Evolutionary conservation across 2,797 vertebrate genomes (phyloP).

Genomic region (Sarcoramphus papa): DNA sequence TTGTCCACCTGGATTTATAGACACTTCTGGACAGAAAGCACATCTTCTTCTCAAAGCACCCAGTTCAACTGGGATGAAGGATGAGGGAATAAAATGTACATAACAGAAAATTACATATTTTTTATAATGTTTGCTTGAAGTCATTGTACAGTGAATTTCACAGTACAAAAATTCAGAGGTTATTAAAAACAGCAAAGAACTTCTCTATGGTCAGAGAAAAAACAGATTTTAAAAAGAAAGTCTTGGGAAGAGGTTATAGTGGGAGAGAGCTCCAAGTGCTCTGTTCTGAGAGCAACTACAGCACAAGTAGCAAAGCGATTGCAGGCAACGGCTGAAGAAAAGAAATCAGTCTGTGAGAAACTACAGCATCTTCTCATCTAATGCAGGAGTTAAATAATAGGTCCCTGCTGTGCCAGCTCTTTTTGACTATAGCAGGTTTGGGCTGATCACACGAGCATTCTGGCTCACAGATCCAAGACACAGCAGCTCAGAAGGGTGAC

Average conservation of each 20-base stretch:
- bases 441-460: neutral
- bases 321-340: neutral
- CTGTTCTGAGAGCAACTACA: neutral
- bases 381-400: fast-evolving
- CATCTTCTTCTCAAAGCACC: neutral
- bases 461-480: neutral
- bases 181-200: neutral
- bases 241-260: neutral
- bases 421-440: neutral
- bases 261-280: neutral
- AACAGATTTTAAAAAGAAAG: neutral
- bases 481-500: neutral
- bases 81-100: neutral
- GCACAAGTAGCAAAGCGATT: neutral
- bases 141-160: neutral
- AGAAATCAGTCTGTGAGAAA: neutral
- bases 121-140: neutral
- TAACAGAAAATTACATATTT: neutral
- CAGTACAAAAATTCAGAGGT: neutral
- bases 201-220: neutral
- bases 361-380: neutral
- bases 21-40: neutral
- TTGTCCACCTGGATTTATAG: neutral
- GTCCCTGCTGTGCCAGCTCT: neutral
- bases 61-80: neutral